Percentiles rank a stretch among this genome's conserved stretches.
Conservation (phyloP, 2,797 vertebrate genomes). For the Myotis findleyi region DNA sequence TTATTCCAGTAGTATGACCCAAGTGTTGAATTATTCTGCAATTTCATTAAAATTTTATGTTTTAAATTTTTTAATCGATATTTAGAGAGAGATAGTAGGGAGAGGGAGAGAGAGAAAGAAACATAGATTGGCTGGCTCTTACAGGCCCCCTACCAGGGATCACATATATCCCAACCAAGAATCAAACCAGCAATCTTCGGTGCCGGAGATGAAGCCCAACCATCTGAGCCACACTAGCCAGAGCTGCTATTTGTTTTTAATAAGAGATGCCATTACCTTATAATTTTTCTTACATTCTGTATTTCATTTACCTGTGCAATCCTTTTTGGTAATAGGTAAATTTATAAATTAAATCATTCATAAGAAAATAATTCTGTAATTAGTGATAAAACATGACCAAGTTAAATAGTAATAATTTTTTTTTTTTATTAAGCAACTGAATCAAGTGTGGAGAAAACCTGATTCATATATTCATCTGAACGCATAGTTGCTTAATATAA, state of each 20-base stretch:
- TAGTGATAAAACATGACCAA: neutral
- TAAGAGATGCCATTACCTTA: neutral
- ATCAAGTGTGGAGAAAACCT: neutral
- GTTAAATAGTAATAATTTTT: neutral
- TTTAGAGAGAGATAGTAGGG: neutral
- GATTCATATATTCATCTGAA: slow-evolving; percentile 9
- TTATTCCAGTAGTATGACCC: neutral
- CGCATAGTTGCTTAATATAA: neutral
- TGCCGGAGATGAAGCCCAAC: neutral
- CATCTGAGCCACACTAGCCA: neutral
- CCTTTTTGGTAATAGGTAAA: neutral
- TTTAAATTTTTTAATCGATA: neutral
- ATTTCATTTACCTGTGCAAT: neutral
- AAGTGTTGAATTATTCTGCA: neutral
- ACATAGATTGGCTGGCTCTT: neutral
- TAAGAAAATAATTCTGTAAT: neutral
- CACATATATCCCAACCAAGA: neutral
- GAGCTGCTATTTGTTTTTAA: neutral
- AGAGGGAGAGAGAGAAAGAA: neutral
- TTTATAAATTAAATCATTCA: neutral
- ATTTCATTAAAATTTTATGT: neutral
- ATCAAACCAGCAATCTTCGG: neutral
- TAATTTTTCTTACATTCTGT: neutral
- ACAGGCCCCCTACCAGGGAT: neutral
- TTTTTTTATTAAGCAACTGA: neutral